Base-by-base conservation (phyloP, 1,140 invertebrate species). In the Brachionus plicatilis region DNA sequence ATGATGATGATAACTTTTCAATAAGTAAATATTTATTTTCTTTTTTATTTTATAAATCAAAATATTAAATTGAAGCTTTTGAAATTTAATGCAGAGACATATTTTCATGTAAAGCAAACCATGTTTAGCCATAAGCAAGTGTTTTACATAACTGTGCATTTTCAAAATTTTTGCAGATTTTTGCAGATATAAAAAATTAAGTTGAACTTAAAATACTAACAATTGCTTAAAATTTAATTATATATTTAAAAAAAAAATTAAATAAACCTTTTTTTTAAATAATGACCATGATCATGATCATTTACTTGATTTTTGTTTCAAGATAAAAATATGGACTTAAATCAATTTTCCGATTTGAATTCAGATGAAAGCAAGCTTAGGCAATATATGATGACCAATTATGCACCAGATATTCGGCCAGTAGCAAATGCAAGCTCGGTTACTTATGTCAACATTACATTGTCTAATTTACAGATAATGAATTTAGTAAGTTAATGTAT, bases 391-490 rank as follows among this genome's bases (percentile, higher is more conserved):
- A 24, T 83, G 33, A n/a, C 20, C 14, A 60, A 60, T 56, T 83
- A 83, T 29, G 33, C 60, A 9, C 27, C 82, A 27, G 45, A 83
- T 14, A 37, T 68, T 33, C 60, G 82, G 24, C 82, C 82, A 45
- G 82, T 83, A 7, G 47, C 68, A n/a, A 72, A 72, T 33, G 12
- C 47, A 20, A 45, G 37, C 11, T 47, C 37, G 11, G 82, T 56
- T 29, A 83, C 82, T 41, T 11, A 56, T 45, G 82, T 83, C 5
- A 60, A 70, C 17, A 70, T 83, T n/a, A 68, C 37, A 33, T 17
- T 83, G 11, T 43, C 82, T 4, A 83, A 70, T 70, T 45, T 83
- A 70, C 82, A 83, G 24, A 60, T 83, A 33, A 83, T 83, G 82
- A 41, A 83, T 72, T 29, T 83, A 41, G 79, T 83, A 70, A 83